Percentiles rank a stretch among this genome's conserved stretches.
These are phyloP conservation scores for Hofmannophila pseudospretella DNA, from an alignment of 2,888 invertebrate genomes.

Conservation along the genomic window DNA sequence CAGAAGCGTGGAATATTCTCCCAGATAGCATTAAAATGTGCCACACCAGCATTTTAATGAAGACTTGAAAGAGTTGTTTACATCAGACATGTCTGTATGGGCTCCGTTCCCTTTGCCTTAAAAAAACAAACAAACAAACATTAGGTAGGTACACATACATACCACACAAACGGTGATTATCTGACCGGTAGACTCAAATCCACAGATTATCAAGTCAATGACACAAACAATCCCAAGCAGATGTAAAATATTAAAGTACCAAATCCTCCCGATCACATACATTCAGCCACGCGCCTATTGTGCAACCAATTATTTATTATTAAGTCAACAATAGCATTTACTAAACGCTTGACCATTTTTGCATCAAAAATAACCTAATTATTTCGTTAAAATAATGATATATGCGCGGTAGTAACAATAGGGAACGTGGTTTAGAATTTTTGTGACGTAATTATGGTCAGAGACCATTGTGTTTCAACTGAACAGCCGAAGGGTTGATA, in stretches of 20 bases:
- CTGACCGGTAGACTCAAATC: no score
- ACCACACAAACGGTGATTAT: no score
- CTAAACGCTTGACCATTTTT: slow-evolving; percentile 48
- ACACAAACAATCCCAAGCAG: slow-evolving; percentile 3
- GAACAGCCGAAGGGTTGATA: slow-evolving; percentile 2
- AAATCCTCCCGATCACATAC: slow-evolving; percentile 35
- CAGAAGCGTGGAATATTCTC: no score
- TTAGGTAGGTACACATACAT: no score
- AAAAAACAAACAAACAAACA: no score
- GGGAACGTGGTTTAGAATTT: slow-evolving; percentile 31
- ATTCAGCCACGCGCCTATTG: slow-evolving; percentile 54
- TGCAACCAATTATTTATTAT: slow-evolving; percentile 49
- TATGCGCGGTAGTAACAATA: slow-evolving; percentile 35
- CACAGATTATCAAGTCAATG: no score
- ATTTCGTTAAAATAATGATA: slow-evolving; percentile 66
- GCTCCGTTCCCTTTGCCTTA: no score
- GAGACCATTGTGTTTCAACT: background rate
- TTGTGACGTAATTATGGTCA: slow-evolving; percentile 38
- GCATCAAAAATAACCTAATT: slow-evolving; percentile 50
- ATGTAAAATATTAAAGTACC: slow-evolving; percentile 2
- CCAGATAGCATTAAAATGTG: no score
- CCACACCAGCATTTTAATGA: no score
- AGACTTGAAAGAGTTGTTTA: no score
- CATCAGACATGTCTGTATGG: no score
- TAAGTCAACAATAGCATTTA: slow-evolving; percentile 42